Base-by-base conservation (phyloP, 2,888 invertebrate genomes). In the Eudasyphora cyanicolor region DNA sequence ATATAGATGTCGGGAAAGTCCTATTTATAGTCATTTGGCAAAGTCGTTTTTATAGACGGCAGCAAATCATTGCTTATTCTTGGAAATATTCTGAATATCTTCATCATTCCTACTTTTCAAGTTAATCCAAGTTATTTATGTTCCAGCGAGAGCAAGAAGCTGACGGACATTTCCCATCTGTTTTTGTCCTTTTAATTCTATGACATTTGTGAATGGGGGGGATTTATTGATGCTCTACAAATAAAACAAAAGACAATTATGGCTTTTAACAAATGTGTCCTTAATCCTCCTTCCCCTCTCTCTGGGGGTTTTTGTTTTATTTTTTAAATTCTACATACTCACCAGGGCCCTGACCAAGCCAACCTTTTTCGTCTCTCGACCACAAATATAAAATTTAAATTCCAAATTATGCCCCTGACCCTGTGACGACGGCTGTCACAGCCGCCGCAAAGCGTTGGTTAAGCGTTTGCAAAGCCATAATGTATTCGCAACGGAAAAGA, bases 371-470 rank as follows among this genome's bases (percentile, higher is more conserved):
- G 32, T 32, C 5, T 32, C 4, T 6, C 45, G n/a, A 6, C 45
- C 45, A 45, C 45, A 45, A n/a, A 45, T 45, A 45, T 45, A 45
- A 45, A 45, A 45, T 45, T 45, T 45, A n/a, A 45, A 45, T n/a
- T 45, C 2, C 7, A 45, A 45, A 45, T 45, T 2, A 45, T 45
- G 3, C 45, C n/a, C 45, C 45, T 12, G 45, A 45, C 32, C 32
- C 32, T 8, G 4, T 4, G 32, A 32, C 45, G 3, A n/a, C 3
- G 14, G 38, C 45, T 45, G n/a, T 38, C 6, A 32, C 8, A 6
- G 32, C 6, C n/a, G n/a, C 45, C 45, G n/a, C 45, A 45, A 45
- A 45, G 12, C n/a, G n/a, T 14, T n/a, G 51, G 51, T 51, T 21
- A 51, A 8, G 21, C n/a, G n/a, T n/a, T n/a, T 21, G 51, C 19